Conservation (phyloP, 2,888 invertebrate genomes). For the Brachynemurus nebulosus region DNA sequence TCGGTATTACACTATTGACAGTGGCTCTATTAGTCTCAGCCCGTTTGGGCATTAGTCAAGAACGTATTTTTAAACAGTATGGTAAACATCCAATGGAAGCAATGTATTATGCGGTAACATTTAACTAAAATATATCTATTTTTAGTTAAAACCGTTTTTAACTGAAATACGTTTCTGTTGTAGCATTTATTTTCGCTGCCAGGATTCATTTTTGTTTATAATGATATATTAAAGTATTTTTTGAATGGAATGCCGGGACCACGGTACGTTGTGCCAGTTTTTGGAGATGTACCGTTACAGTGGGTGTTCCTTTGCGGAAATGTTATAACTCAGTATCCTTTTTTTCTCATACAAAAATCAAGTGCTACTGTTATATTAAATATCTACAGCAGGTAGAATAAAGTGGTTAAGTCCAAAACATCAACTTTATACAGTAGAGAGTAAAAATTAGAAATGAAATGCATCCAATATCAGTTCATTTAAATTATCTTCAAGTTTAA, state of each 20-base stretch:
- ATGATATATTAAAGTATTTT: slow-evolving; percentile 66
- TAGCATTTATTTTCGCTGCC: slow-evolving; percentile 84
- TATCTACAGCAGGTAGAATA: too few species aligned
- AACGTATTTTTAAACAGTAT: slow-evolving; percentile 63
- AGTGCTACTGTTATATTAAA: too few species aligned
- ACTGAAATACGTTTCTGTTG: slow-evolving; percentile 24
- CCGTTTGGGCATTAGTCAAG: slow-evolving; percentile 85
- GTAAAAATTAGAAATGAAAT: too few species aligned
- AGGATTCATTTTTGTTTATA: slow-evolving; percentile 65
- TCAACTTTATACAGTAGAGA: too few species aligned
- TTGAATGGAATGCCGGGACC: slow-evolving; percentile 55
- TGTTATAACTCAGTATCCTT: slow-evolving; percentile 72
- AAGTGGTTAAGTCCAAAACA: too few species aligned
- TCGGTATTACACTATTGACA: slow-evolving; percentile 71
- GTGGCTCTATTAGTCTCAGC: slow-evolving; percentile 86
- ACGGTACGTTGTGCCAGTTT: slow-evolving; percentile 38
- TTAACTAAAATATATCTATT: too few species aligned
- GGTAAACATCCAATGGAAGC: slow-evolving; percentile 91
- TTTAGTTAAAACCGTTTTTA: slow-evolving; percentile 9
- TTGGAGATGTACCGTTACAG: slow-evolving; percentile 55
- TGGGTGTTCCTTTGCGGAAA: slow-evolving; percentile 69
- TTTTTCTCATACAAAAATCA: too few species aligned
- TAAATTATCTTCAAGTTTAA: too few species aligned
- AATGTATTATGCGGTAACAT: slow-evolving; percentile 62
- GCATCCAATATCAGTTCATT: too few species aligned